phyloP scores from a whole-genome alignment of 2,113 vertebrate species.

The Psephotus haematonotus region DNA sequence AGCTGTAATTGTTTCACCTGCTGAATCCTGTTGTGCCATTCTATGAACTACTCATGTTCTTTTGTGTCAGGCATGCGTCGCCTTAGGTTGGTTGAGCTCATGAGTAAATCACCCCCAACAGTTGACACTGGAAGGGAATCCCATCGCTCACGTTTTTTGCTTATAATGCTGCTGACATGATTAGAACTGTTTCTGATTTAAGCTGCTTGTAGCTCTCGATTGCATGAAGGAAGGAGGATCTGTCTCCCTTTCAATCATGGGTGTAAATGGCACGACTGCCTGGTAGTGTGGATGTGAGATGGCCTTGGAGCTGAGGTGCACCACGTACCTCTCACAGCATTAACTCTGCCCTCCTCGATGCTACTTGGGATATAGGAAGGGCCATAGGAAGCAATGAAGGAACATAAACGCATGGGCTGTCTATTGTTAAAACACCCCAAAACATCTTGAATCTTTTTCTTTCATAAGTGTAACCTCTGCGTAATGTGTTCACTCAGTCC shows the following conservation, averaged over 20 bases:
- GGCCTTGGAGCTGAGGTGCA: background rate
- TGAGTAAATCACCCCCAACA: background rate
- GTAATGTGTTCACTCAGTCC: background rate
- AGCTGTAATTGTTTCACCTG: background rate
- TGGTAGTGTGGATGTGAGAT: background rate
- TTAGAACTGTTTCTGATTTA: background rate
- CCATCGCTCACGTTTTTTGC: background rate
- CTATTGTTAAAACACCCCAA: background rate
- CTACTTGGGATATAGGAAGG: background rate
- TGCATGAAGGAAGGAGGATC: background rate
- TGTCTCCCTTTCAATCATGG: background rate
- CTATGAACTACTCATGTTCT: background rate
- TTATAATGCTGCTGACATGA: rapidly evolving
- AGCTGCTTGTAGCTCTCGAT: background rate
- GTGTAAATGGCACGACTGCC: background rate
- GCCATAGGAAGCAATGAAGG: background rate
- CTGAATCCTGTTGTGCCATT: background rate
- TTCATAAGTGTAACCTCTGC: background rate
- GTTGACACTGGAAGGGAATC: background rate
- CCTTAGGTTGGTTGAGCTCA: background rate
- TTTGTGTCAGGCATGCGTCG: background rate
- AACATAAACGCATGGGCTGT: background rate
- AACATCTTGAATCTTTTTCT: background rate
- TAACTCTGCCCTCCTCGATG: too few relatives aligned
- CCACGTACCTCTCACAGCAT: background rate